phyloP scores from a whole-genome alignment of 1,140 invertebrate species.

The Muscidifurax raptorellus region DNA sequence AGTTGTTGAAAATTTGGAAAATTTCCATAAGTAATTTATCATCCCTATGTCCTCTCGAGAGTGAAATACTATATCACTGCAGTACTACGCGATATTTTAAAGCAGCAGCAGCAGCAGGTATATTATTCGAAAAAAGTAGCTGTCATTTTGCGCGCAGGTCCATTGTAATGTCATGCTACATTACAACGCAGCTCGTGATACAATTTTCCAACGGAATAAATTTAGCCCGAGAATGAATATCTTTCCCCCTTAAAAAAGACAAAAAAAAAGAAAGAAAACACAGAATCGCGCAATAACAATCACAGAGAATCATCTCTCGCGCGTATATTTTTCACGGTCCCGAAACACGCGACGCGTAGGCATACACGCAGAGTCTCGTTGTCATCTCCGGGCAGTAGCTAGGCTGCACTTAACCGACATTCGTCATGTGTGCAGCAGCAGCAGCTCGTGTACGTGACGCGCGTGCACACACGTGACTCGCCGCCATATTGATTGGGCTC shows the following conservation, averaged over 20 bases:
- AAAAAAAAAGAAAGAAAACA: no score
- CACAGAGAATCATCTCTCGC: no score
- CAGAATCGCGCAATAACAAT: no score
- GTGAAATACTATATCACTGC: not conserved
- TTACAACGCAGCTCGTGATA: not conserved
- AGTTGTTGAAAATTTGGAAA: no score
- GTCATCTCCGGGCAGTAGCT: not conserved
- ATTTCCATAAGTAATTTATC: not conserved
- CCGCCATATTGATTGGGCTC: constrained; percentile 69
- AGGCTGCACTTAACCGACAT: constrained; percentile 4
- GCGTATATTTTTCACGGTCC: not conserved
- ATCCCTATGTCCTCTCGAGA: no score
- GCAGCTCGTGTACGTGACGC: constrained; percentile 47
- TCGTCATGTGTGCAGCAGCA: constrained; percentile 1
- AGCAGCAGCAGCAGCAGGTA: no score
- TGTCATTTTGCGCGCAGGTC: not conserved
- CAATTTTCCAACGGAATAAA: not conserved
- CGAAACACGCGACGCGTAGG: not conserved
- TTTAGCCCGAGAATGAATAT: not conserved
- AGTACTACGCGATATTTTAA: not conserved
- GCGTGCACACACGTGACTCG: constrained; percentile 56
- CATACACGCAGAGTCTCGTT: not conserved
- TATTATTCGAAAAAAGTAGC: not conserved
- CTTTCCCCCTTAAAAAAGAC: not conserved
- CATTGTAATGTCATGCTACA: not conserved